Base-by-base conservation (phyloP, 2,797 vertebrate genomes). In the Chanos chanos region DNA sequence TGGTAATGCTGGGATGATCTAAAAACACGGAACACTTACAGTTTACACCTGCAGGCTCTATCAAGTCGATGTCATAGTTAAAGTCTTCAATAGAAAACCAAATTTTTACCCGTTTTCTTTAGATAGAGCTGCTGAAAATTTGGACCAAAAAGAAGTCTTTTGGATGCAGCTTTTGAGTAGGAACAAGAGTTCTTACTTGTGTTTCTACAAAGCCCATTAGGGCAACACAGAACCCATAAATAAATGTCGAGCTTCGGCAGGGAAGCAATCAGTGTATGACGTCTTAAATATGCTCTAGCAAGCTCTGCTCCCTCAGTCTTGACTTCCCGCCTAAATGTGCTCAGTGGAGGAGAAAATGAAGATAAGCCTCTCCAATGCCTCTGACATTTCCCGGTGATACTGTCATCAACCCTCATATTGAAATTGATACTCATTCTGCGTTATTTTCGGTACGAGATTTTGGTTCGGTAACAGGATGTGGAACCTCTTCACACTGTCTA, bases 1-100 rank as follows among this genome's bases (percentile, higher is more conserved):
- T n/a, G n/a, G n/a, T n/a, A n/a, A n/a, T n/a, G n/a, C n/a, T 85
- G 85, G 85, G 82, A 87, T 80, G 85, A 82, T 81, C 86, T 86
- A 83, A 85, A 86, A 86, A 85, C 81, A 85, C 80, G 37, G 8
- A 82, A 82, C 83, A 85, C 85, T 87, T 84, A 83, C 82, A 87
- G 77, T 68, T 48, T 77, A 81, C 82, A 82, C 77, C n/a, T n/a
- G n/a, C n/a, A n/a, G n/a, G n/a, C n/a, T n/a, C n/a, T n/a, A n/a
- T n/a, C n/a, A n/a, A n/a, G n/a, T n/a, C n/a, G n/a, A n/a, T n/a
- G n/a, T n/a, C n/a, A n/a, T n/a, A n/a, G n/a, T n/a, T n/a, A n/a
- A n/a, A n/a, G n/a, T n/a, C n/a, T n/a, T n/a, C n/a, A n/a, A n/a
- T n/a, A n/a, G n/a, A n/a, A n/a, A n/a, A n/a, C n/a, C n/a, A n/a